Percentiles rank a stretch among this genome's conserved stretches.
These are phyloP conservation scores for Diloba caeruleocephala DNA, from an alignment of 2,888 invertebrate genomes.

Conservation along the genomic window DNA sequence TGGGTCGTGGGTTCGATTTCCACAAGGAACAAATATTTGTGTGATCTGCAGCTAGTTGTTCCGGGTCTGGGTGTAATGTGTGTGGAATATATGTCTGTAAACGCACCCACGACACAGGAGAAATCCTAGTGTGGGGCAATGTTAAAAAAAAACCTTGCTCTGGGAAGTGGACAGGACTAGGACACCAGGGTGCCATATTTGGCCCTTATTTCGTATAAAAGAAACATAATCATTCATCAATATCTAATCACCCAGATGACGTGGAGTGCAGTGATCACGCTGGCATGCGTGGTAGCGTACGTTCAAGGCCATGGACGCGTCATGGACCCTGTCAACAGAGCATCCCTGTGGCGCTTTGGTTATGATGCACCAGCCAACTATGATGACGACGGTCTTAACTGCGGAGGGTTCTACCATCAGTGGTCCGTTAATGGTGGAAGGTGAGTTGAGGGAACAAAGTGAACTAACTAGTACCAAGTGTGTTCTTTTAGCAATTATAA, in stretches of 20 bases:
- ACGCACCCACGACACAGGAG: no score
- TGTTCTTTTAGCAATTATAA: no score
- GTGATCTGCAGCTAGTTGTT: no score
- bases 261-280: slow-evolving; percentile 53
- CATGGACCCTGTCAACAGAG: slow-evolving; percentile 93
- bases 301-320: slow-evolving; percentile 91
- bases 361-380: slow-evolving; percentile 94
- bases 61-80: no score
- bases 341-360: slow-evolving; percentile 95
- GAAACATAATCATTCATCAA: no score
- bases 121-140: no score
- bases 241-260: slow-evolving; percentile 67
- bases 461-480: background rate
- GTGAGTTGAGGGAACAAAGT: slow-evolving; percentile 53
- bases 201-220: background rate
- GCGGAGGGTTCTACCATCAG: slow-evolving; percentile 94
- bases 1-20: no score
- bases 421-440: slow-evolving; percentile 93
- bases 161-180: no score
- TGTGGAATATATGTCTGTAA: no score
- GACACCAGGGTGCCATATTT: no score
- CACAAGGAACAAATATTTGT: no score
- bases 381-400: slow-evolving; percentile 95
- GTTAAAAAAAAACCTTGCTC: no score
- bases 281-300: slow-evolving; percentile 52